Percentiles rank a stretch among this genome's conserved stretches.
Evolutionary conservation across 2,797 vertebrate genomes (phyloP).

Genomic region (Crypturellus tataupa): DNA sequence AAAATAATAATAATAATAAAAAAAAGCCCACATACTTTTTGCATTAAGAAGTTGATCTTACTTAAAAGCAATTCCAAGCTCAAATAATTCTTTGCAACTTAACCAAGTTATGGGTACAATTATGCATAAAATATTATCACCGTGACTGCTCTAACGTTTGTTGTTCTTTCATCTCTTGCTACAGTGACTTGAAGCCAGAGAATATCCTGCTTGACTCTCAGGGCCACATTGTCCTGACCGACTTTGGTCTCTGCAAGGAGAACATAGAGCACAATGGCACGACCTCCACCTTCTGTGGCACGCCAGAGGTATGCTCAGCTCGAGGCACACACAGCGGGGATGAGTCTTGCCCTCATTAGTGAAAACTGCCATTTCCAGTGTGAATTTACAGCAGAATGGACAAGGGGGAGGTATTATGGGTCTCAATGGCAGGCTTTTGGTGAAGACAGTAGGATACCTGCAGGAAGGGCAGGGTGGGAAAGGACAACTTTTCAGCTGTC

Average conservation of each 20-base stretch:
- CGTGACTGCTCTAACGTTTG: not conserved
- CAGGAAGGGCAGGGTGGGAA: not conserved
- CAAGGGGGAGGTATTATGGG: not conserved
- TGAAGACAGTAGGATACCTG: accelerated
- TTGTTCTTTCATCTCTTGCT: not conserved
- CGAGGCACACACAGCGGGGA: not conserved
- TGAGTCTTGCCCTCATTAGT: not conserved
- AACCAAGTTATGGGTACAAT: not conserved
- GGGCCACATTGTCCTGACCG: constrained; percentile 97
- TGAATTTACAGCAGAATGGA: not conserved
- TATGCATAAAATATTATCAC: not conserved
- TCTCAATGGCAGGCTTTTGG: not conserved
- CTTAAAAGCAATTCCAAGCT: too few relatives aligned
- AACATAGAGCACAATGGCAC: constrained; percentile 98
- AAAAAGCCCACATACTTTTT: not conserved
- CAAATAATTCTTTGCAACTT: not conserved
- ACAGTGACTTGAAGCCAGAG: constrained; percentile 96
- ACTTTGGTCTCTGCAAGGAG: constrained; percentile 99
- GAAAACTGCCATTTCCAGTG: not conserved
- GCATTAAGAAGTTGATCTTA: not conserved
- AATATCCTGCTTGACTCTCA: constrained; percentile 98
- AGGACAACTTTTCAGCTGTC: not conserved
- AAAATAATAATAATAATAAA: not conserved
- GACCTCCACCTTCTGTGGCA: constrained; percentile 98
- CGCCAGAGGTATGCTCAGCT: constrained; percentile 89